Conservation (phyloP, 37 sponge, comb jelly and placozoan species). For the Haliclona indistincta region DNA sequence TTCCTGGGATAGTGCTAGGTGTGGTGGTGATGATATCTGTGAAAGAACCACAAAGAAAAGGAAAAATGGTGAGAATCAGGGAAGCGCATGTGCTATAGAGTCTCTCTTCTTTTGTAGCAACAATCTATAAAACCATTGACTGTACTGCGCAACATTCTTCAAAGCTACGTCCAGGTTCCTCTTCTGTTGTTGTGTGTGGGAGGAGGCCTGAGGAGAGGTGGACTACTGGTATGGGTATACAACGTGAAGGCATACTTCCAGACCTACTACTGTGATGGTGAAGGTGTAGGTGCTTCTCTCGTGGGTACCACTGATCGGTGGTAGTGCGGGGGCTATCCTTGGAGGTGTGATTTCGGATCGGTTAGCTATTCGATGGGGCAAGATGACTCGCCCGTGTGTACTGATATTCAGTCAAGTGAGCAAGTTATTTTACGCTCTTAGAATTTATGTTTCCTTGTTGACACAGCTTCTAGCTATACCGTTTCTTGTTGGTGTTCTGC, state of each 20-base stretch:
- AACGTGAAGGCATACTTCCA: slow-evolving; percentile 68
- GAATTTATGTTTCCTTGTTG: neutral
- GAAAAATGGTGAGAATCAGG: neutral
- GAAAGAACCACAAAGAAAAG: slow-evolving; percentile 52
- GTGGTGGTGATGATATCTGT: slow-evolving; percentile 55
- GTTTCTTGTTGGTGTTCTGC: slow-evolving; percentile 67
- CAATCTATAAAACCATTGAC: no score
- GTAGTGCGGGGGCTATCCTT: slow-evolving; percentile 69
- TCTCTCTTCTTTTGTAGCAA: no score
- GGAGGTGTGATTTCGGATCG: slow-evolving; percentile 76
- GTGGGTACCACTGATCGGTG: slow-evolving; percentile 85
- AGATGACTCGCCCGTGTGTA: slow-evolving; percentile 57
- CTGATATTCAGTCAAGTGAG: slow-evolving; percentile 69
- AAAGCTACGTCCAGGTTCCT: slow-evolving; percentile 33
- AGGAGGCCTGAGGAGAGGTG: slow-evolving; percentile 71
- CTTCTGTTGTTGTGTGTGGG: slow-evolving; percentile 71
- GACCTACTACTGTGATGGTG: slow-evolving; percentile 20
- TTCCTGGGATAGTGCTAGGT: slow-evolving; percentile 56
- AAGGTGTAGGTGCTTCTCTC: slow-evolving; percentile 49
- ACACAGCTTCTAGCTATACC: slow-evolving; percentile 62
- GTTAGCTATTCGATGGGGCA: slow-evolving; percentile 28
- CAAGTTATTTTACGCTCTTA: neutral
- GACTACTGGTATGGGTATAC: slow-evolving; percentile 78
- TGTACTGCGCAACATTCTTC: neutral
- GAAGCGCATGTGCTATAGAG: neutral